A percentile compares a stretch with the other conserved stretches of the same genome.
phyloP scores from a whole-genome alignment of 1,140 invertebrate species.

The Laodelphax striatellus region DNA sequence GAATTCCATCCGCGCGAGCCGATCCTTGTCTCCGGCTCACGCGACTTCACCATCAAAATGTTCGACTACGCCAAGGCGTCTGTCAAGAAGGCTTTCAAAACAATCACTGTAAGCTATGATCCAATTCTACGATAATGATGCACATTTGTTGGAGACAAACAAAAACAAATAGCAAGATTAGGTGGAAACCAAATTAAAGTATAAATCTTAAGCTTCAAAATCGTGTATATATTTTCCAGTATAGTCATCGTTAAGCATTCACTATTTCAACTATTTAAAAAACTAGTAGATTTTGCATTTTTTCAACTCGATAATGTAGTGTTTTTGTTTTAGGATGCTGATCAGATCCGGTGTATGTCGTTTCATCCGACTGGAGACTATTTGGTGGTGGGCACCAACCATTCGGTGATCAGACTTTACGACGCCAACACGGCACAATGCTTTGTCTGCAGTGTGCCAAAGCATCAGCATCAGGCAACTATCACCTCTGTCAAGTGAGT shows the following conservation, averaged over 20 bases:
- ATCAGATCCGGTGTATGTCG: constrained; percentile 74
- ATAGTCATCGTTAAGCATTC: too few species aligned
- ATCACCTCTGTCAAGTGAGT: constrained; percentile 74
- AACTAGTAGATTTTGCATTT: too few species aligned
- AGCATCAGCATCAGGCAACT: constrained; percentile 79
- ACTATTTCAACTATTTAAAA: too few species aligned
- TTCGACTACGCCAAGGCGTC: constrained; percentile 98
- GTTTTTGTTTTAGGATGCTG: constrained; percentile 57
- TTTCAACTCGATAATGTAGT: too few species aligned
- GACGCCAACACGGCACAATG: constrained; percentile 93
- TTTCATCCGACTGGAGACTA: constrained; percentile 95
- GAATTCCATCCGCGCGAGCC: constrained; percentile 94
- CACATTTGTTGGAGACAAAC: too few species aligned
- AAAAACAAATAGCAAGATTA: too few species aligned
- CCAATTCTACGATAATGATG: too few species aligned
- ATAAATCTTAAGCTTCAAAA: too few species aligned
- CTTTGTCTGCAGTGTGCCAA: constrained; percentile 82
- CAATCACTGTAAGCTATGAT: constrained; percentile 54
- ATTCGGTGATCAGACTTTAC: constrained; percentile 83
- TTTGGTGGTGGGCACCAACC: constrained; percentile 84
- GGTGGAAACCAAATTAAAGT: too few species aligned
- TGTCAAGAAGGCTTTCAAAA: constrained; percentile 94
- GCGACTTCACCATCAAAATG: constrained; percentile 87
- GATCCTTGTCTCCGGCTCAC: constrained; percentile 85
- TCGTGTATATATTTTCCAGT: too few species aligned